These are phyloP conservation scores for Lycocerus yunnanus DNA, from an alignment of 2,888 invertebrate genomes.

Conservation along the genomic window DNA sequence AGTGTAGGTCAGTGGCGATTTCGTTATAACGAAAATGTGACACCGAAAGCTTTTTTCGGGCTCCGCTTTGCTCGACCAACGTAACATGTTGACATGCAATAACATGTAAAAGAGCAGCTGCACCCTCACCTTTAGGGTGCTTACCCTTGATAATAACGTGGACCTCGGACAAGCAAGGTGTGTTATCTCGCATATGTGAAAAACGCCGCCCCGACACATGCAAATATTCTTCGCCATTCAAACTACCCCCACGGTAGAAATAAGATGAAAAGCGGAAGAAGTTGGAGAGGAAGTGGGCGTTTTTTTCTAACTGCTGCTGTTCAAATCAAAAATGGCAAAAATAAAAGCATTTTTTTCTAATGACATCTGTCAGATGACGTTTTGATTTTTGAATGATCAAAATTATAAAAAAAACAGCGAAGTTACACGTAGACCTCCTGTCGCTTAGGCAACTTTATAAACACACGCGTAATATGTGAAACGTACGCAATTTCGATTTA, in stretches of 20 bases:
- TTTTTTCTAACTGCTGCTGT: neutral
- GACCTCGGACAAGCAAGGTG: slow-evolving; percentile 17
- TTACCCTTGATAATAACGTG: slow-evolving; percentile 5
- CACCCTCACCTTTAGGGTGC: slow-evolving; percentile 3
- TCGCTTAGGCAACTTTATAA: slow-evolving; percentile 29
- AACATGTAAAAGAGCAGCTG: slow-evolving; percentile 27
- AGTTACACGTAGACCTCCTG: neutral
- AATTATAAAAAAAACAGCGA: neutral
- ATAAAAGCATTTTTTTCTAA: neutral
- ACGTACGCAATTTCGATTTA: neutral
- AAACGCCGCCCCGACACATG: slow-evolving; percentile 10
- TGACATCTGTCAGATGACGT: neutral
- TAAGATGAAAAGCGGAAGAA: slow-evolving; percentile 1
- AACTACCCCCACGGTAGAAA: neutral
- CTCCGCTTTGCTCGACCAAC: neutral
- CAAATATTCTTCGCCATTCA: neutral
- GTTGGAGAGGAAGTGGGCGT: slow-evolving; percentile 10
- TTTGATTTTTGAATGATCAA: neutral
- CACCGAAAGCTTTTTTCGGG: neutral
- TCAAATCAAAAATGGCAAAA: neutral
- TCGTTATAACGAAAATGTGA: neutral
- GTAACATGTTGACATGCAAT: slow-evolving; percentile 5
- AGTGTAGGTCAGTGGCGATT: neutral
- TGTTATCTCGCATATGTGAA: slow-evolving; percentile 15
- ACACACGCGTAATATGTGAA: slow-evolving; percentile 13